phyloP scores from a whole-genome alignment of 2,113 vertebrate genomes.

The Barbus barbus region DNA sequence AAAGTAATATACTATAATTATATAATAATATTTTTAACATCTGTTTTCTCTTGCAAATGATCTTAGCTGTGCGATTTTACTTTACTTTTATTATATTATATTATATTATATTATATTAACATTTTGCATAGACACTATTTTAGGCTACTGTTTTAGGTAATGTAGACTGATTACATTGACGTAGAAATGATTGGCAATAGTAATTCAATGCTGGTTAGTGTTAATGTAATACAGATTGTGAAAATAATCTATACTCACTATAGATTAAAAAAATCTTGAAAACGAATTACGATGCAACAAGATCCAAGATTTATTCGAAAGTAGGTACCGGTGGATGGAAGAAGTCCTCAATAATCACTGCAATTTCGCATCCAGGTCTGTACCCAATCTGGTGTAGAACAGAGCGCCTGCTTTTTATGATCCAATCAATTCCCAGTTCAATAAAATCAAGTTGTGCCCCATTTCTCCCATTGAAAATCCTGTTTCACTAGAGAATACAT shows the following conservation, averaged over 20 bases:
- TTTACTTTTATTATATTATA: not conserved
- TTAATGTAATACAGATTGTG: not conserved
- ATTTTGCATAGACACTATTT: not conserved
- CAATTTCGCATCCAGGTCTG: not conserved
- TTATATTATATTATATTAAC: not conserved
- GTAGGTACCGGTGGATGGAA: not conserved
- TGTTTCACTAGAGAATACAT: not conserved
- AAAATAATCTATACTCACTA: not conserved
- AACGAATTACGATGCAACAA: not conserved
- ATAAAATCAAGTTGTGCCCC: slow-evolving; percentile 1
- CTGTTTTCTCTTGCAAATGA: not conserved
- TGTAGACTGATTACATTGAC: not conserved
- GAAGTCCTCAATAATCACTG: not conserved
- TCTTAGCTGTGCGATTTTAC: not conserved
- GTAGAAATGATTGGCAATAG: not conserved
- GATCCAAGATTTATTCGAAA: not conserved
- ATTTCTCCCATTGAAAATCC: not conserved
- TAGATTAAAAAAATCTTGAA: not conserved
- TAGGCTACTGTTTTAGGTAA: not conserved
- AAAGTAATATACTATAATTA: not conserved
- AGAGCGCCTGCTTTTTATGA: not conserved
- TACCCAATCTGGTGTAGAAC: not conserved
- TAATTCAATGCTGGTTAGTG: not conserved
- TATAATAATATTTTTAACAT: not conserved
- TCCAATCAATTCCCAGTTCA: slow-evolving; percentile 8